A percentile compares a stretch with the other conserved stretches of the same genome.
phyloP scores from a whole-genome alignment of 2,888 invertebrate species.

The Galerucella nymphaeae region DNA sequence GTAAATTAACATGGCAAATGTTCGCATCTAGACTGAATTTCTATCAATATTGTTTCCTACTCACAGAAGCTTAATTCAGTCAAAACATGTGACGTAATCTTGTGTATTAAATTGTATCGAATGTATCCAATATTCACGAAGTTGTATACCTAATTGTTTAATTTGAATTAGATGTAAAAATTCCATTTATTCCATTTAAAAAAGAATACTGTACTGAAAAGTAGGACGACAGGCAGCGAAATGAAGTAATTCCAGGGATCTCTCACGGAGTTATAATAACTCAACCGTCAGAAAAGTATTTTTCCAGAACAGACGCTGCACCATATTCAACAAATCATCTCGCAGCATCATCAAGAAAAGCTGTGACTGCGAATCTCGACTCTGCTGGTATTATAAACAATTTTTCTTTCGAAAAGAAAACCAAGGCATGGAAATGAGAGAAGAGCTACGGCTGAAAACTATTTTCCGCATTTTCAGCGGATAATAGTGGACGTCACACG shows the following conservation, averaged over 20 bases:
- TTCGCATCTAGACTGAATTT: too few relatives aligned
- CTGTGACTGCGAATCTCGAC: constrained; percentile 48
- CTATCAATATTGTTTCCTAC: too few relatives aligned
- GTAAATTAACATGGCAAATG: too few relatives aligned
- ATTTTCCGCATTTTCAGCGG: constrained; percentile 20
- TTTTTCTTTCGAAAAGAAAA: constrained; percentile 36
- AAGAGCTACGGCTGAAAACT: constrained; percentile 25
- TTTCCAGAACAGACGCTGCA: constrained; percentile 53
- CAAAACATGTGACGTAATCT: too few relatives aligned
- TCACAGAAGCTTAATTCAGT: too few relatives aligned
- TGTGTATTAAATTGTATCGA: too few relatives aligned
- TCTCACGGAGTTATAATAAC: constrained; percentile 59
- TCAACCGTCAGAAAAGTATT: constrained; percentile 54
- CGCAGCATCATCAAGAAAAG: constrained; percentile 51
- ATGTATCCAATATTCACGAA: too few relatives aligned
- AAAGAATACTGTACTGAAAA: constrained; percentile 42
- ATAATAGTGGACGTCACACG: constrained; percentile 15
- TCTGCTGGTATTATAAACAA: constrained; percentile 42
- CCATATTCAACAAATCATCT: constrained; percentile 52
- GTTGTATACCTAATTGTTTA: not conserved
- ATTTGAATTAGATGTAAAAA: not conserved
- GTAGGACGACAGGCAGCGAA: constrained; percentile 50
- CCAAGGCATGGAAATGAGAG: constrained; percentile 22
- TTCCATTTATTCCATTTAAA: not conserved
- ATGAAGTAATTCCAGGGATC: constrained; percentile 58